Evolutionary conservation across 1,140 invertebrate genomes (phyloP).

Genomic region (Drosophila arawakana): DNA sequence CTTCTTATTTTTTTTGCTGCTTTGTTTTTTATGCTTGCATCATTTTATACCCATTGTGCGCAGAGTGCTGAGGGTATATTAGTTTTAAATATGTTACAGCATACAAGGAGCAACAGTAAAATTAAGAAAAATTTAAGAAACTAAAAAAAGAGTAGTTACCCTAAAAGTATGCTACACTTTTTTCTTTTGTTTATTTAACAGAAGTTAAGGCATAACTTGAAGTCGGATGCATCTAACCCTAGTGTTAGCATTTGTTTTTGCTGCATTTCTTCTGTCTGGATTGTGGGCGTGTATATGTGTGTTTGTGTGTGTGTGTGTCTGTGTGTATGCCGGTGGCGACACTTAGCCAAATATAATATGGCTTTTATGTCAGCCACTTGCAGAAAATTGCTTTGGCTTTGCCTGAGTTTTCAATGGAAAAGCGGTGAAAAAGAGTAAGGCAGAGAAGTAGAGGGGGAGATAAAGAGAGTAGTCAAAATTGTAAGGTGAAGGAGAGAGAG

Average conservation of each 20-base stretch:
- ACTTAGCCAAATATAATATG: slow-evolving; percentile 81
- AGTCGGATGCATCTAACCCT: not conserved
- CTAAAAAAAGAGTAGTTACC: no score
- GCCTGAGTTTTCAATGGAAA: not conserved
- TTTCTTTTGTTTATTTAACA: no score
- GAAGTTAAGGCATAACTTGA: not conserved
- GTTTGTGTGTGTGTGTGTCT: slow-evolving; percentile 22
- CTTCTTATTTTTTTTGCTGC: slow-evolving; percentile 11
- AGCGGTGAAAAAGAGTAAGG: not conserved
- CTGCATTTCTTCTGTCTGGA: slow-evolving; percentile 9
- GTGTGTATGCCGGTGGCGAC: slow-evolving; percentile 67
- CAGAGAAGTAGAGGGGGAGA: not conserved
- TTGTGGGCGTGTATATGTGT: slow-evolving; percentile 6
- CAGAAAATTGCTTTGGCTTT: slow-evolving; percentile 72
- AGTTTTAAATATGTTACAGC: no score
- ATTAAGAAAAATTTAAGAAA: no score
- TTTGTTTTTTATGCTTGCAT: slow-evolving; percentile 3
- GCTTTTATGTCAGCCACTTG: slow-evolving; percentile 79
- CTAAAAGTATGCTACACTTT: not conserved
- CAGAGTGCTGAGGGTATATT: not conserved
- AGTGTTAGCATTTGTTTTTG: not conserved
- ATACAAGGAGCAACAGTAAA: no score
- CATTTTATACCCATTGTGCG: not conserved
- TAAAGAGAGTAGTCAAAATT: not conserved
- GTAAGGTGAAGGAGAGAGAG: not conserved